A percentile compares a stretch with the other conserved stretches of the same genome.
Evolutionary conservation across 2,888 invertebrate genomes (phyloP).

Genomic region (Dugesia japonica): DNA sequence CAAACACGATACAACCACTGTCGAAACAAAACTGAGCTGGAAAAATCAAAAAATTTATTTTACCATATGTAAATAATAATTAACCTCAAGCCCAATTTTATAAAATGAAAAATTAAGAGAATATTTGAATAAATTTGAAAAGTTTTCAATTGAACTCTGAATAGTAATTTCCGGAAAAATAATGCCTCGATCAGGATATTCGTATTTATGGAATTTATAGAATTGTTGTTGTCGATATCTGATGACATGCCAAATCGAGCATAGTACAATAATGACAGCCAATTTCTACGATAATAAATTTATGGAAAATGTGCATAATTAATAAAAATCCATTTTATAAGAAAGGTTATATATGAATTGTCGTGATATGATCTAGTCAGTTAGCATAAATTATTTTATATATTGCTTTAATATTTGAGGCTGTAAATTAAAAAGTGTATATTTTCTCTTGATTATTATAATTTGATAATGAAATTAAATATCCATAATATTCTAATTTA

Average conservation of each 20-base stretch:
- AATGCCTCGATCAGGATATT: conserved; percentile 46
- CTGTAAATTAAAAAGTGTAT: no score
- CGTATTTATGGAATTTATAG: conserved; percentile 43
- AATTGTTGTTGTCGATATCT: conserved; percentile 61
- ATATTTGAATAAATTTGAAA: conserved; percentile 65
- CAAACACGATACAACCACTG: conserved; percentile 70
- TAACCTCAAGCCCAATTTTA: conserved; percentile 71
- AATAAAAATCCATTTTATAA: no score
- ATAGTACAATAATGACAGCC: conserved; percentile 59
- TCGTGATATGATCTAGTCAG: no score
- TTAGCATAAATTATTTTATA: no score
- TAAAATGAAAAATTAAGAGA: conserved; percentile 83
- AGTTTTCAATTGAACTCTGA: conserved; percentile 65
- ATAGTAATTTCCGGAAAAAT: conserved; percentile 65
- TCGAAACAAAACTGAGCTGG: conserved; percentile 66
- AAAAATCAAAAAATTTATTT: conserved; percentile 29
- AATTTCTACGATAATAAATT: no score
- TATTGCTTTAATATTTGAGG: no score
- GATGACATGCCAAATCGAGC: conserved; percentile 71
- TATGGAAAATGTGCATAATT: no score
- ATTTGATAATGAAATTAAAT: no score
- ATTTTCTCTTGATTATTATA: no score
- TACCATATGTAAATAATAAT: conserved; percentile 53
- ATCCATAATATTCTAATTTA: no score
- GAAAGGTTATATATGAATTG: no score